phyloP scores from a whole-genome alignment of 2,888 invertebrate genomes.

The Monopis laevigella region DNA sequence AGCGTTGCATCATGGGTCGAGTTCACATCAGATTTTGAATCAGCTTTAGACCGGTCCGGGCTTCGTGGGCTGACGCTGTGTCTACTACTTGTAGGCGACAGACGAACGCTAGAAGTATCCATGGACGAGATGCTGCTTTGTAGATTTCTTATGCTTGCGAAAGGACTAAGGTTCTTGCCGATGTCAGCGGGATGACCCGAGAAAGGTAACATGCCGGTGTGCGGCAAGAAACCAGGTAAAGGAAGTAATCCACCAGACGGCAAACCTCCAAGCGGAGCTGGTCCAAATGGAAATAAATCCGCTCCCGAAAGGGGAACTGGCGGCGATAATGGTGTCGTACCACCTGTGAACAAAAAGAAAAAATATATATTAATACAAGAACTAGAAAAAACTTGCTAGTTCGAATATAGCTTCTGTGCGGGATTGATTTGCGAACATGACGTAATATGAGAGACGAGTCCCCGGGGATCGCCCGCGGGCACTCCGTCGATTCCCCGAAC shows the following conservation, averaged over 20 bases:
- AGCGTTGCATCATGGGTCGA: slow-evolving; percentile 71
- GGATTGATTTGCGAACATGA: slow-evolving; percentile 49
- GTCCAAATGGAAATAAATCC: slow-evolving; percentile 48
- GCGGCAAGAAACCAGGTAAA: slow-evolving; percentile 68
- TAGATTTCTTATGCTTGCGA: slow-evolving; percentile 39
- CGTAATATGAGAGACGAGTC: slow-evolving; percentile 62
- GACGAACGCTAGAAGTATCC: slow-evolving; percentile 53
- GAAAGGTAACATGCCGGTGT: slow-evolving; percentile 63
- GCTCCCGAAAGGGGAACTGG: slow-evolving; percentile 47
- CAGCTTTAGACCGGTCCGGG: slow-evolving; percentile 60
- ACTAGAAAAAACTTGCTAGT: no score
- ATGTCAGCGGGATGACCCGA: slow-evolving; percentile 61
- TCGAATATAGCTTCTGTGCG: slow-evolving; percentile 26
- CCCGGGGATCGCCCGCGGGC: slow-evolving; percentile 47
- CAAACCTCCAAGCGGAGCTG: slow-evolving; percentile 47
- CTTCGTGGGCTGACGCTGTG: slow-evolving; percentile 64
- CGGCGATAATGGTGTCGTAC: slow-evolving; percentile 43
- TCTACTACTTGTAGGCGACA: slow-evolving; percentile 66
- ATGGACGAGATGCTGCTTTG: slow-evolving; percentile 55
- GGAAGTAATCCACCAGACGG: slow-evolving; percentile 58
- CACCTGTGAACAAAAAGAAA: slow-evolving; percentile 54
- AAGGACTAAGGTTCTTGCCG: slow-evolving; percentile 65
- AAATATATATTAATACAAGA: slow-evolving; percentile 22
- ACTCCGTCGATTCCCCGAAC: slow-evolving; percentile 61
- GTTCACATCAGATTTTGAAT: slow-evolving; percentile 69